Evolutionary conservation across 2,797 vertebrate genomes (phyloP), one percentile per base, ranked within the genome.

Genomic region (Euthynnus affinis): DNA sequence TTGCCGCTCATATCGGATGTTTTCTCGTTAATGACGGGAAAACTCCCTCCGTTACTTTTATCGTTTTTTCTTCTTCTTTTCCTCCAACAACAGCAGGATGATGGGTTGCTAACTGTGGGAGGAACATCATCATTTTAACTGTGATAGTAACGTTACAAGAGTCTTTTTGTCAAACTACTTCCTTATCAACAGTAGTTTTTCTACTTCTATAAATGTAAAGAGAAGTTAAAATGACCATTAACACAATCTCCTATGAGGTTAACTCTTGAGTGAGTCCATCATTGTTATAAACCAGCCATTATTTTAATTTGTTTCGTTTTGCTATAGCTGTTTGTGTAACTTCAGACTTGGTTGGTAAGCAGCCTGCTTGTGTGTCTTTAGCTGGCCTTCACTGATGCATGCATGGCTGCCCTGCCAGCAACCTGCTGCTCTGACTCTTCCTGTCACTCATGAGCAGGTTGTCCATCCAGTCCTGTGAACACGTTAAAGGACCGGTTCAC

Each of bases 61-160:
- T 15, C 5, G 3, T 27, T 58, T 68, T 23, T 10, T 15, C 13
- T 32, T 5, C n/a, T 10, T 9, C 37, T 34, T 18, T 46, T 25
- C 6, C 8, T 4, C 29, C 6, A 29, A 55, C 0, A 37, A 4
- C 25, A 20, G 52, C 9, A 55, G 57, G 88, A 84, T 89, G 83
- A 37, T 42, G 40, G 51, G 51, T 60, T 22, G 59, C 61, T 74
- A 61, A n/a, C 67, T 5, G 56, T 29, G 13, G 55, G 57, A n/a
- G 75, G 49, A 79, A 20, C 46, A 49, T 77, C 68, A 40, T 0
- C 59, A 1, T 63, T 58, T 23, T 48, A 37, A n/a, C 42, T 61
- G 9, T 32, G 44, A 56, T 67, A 68, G 61, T 71, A n/a, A n/a
- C n/a, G n/a, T n/a, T n/a, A 25, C 53, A 5, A 14, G 18, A 23